Evolutionary conservation across 30 jellyfish, hydroid and myxozoan species (phyloP), one percentile per base, ranked within the genome.

Genomic region (Haliclystus octoradiatus): DNA sequence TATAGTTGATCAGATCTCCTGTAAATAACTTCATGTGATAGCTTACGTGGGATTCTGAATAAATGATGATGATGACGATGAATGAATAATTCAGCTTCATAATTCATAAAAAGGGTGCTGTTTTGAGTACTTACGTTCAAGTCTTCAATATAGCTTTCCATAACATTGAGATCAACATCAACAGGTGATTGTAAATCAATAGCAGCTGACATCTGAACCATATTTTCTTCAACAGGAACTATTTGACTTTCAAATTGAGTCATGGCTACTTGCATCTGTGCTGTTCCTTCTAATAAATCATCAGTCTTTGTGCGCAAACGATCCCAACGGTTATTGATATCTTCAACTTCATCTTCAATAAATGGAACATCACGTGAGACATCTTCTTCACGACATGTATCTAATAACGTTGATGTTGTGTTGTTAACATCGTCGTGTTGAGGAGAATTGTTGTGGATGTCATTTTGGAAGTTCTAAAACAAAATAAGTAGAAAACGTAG

Each of bases 151-250:
- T 79, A 49, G 1, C 74, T 68, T 66, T 86, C 94, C 91, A 78
- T 68, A 4, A 74, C 87, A 33, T 73, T 75, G n/a, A 86, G 62
- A 40, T 86, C 96, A 82, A 87, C 68, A 47, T 83, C 74, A 63
- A 70, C 61, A 0, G 96, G 96, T 0, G 76, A 47, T 7, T 79
- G 84, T 52, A 64, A 82, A 35, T 86, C 96, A 19, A 74, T 51
- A 22, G 74, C 72, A 24, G 65, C 72, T 47, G 63, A 76, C 32
- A 81, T 69, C 13, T 49, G 84, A 15, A 71, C 88, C 22, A 86
- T 79, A 22, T 75, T 57, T 65, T 86, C 96, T 78, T 78, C 94
- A 52, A 86, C 96, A 40, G 96, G 96, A 2, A 69, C 82, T 27
- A 81, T 30, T 61, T 63, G 62, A 25, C 66, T 27, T 66, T 79